Evolutionary conservation across 2,888 invertebrate genomes (phyloP).

Genomic region (Strigamia transsilvanica): DNA sequence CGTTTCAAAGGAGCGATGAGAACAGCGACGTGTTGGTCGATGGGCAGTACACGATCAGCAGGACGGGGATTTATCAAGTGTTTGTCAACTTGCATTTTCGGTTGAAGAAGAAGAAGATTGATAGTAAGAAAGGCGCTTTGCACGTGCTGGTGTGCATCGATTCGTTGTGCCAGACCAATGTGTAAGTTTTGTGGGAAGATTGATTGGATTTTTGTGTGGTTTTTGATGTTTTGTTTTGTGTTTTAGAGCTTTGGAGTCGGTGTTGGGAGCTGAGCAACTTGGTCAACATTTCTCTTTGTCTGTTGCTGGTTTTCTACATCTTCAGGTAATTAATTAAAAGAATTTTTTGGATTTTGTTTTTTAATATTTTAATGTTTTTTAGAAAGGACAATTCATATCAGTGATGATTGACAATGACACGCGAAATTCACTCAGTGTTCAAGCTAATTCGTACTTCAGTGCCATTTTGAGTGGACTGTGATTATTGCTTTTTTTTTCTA

Average conservation of each 20-base stretch:
- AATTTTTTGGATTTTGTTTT: neutral
- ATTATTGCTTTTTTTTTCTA: neutral
- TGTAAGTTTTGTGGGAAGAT: neutral
- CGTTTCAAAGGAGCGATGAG: slow-evolving; percentile 60
- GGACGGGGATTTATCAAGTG: neutral
- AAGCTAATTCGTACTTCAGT: slow-evolving; percentile 61
- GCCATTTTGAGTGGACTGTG: slow-evolving; percentile 60
- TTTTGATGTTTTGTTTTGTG: neutral
- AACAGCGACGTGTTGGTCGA: slow-evolving; percentile 55
- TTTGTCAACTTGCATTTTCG: slow-evolving; percentile 4
- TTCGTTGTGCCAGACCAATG: neutral
- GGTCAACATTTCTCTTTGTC: neutral
- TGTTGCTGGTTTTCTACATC: neutral
- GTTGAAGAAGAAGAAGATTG: neutral
- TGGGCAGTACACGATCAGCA: neutral
- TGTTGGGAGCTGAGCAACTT: neutral
- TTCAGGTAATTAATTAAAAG: neutral
- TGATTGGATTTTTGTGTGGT: neutral
- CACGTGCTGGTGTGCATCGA: slow-evolving; percentile 21
- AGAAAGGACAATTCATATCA: slow-evolving; percentile 62
- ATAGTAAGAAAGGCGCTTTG: neutral
- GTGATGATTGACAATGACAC: slow-evolving; percentile 62
- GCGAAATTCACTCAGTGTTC: slow-evolving; percentile 58
- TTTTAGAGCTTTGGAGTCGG: neutral
- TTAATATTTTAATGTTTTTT: neutral